Base-by-base conservation (phyloP, 2,888 invertebrate genomes). In the Adineta ricciae region DNA sequence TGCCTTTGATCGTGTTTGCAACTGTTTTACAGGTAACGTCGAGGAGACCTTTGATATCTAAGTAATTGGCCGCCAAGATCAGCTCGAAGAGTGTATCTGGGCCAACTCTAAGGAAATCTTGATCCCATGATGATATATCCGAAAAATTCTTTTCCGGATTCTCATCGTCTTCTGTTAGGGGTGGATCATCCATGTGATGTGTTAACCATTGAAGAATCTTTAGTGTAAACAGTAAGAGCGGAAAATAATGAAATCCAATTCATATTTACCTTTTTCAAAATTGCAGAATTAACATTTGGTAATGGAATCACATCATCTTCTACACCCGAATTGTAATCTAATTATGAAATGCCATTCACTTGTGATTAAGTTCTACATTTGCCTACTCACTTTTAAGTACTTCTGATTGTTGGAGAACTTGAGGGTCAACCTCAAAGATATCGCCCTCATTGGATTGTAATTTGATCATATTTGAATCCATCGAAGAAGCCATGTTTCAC, bases 351-450 rank as follows among this genome's bases (percentile, higher is more conserved):
- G n/a, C n/a, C n/a, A n/a, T n/a, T n/a, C n/a, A n/a, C n/a, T n/a
- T n/a, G n/a, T n/a, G n/a, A n/a, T n/a, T 46, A 11, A 46, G 11
- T 11, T 46, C 5, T n/a, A n/a, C n/a, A 78, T 41, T 41, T 90
- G 97, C 97, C 88, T 99, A 92, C 95, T 99, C 98, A 7, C 97
- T 98, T 91, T 97, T 97, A 88, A 99, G 97, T 0, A 97, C 98
- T 27, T 96, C 95, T 0, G 97, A 97, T 91, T 96, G 96, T 92
- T 96, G 96, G 83, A 97, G 97, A 86, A 98, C 96, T 90, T 97
- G 96, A 0, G 96, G 95, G 89, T 97, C 97, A 0, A 97, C 96
- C 87, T 96, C 95, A 90, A 98, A 98, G 46, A 95, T 94, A 90
- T 97, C 97, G 84, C 95, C 95, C 91, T 98, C 97, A 1, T 95